Evolutionary conservation across 2,113 vertebrate species (phyloP).

Genomic region (Scatophagus argus): DNA sequence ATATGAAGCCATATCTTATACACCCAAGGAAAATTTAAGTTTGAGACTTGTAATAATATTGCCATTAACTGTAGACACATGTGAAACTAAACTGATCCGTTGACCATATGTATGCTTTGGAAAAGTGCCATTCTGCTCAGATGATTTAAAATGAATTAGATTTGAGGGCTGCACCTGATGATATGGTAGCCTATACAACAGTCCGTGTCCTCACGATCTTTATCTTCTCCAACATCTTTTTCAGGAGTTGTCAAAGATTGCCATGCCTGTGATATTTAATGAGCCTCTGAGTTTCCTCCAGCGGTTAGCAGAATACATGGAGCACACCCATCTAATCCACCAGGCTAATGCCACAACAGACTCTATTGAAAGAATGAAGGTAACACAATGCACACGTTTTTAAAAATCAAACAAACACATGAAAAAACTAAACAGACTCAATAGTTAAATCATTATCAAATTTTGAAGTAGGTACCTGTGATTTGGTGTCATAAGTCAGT

Average conservation of each 20-base stretch:
- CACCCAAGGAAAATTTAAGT: not conserved
- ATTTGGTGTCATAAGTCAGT: constrained; percentile 19
- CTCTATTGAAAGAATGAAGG: constrained; percentile 95
- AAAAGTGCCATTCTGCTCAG: not conserved
- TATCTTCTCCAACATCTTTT: constrained; percentile 7
- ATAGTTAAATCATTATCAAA: not conserved
- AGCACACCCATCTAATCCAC: constrained; percentile 98
- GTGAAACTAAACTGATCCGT: no score
- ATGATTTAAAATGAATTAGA: not conserved
- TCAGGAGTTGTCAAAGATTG: constrained; percentile 98
- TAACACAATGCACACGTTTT: constrained; percentile 51
- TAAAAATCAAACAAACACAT: no score
- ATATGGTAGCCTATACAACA: not conserved
- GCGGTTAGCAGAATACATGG: constrained; percentile 96
- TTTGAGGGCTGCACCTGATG: not conserved
- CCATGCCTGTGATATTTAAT: constrained; percentile 98
- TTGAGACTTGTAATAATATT: not conserved
- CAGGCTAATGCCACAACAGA: constrained; percentile 90
- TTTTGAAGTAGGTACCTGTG: not conserved
- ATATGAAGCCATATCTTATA: not conserved
- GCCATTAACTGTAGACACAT: not conserved
- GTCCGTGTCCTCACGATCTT: not conserved
- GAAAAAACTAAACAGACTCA: not conserved
- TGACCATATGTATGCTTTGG: no score
- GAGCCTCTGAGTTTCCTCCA: constrained; percentile 98